phyloP scores from a whole-genome alignment of 2,113 vertebrate genomes.

The Eleginops maclovinus region DNA sequence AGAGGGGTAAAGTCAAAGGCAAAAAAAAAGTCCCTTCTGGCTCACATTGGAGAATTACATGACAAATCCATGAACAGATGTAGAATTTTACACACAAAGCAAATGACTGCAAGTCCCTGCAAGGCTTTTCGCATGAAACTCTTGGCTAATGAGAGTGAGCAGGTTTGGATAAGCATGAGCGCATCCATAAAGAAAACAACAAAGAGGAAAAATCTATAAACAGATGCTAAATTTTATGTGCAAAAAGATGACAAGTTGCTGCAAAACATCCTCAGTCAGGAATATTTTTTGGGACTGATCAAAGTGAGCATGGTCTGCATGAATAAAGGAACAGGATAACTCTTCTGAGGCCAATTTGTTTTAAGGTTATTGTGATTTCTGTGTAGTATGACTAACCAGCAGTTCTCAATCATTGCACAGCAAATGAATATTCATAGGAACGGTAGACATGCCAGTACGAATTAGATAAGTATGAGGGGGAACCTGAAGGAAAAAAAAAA shows the following conservation, averaged over 20 bases:
- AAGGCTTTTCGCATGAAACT: conserved; percentile 70
- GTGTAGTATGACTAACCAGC: conserved; percentile 16
- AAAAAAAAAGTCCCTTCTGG: conserved; percentile 36
- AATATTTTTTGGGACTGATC: conserved; percentile 23
- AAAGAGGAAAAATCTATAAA: conserved; percentile 44
- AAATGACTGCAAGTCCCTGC: conserved; percentile 67
- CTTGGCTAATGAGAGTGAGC: conserved; percentile 68
- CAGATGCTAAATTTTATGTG: conserved; percentile 49
- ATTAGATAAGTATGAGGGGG: background rate
- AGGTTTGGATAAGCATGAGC: conserved; percentile 67
- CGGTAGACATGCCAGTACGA: background rate
- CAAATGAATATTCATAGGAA: conserved; percentile 2
- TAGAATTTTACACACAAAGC: conserved; percentile 69
- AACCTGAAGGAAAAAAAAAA: background rate
- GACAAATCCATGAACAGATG: conserved; percentile 75
- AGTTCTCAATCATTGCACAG: conserved; percentile 4
- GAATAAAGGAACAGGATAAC: conserved; percentile 18
- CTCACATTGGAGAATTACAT: conserved; percentile 55
- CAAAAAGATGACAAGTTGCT: conserved; percentile 32
- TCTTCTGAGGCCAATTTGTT: conserved; percentile 22
- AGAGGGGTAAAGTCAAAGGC: conserved; percentile 18
- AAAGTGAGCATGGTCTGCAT: conserved; percentile 20
- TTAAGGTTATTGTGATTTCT: conserved; percentile 14
- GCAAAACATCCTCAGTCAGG: conserved; percentile 21
- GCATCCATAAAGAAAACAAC: conserved; percentile 39